Conservation (phyloP, 1,140 invertebrate genomes). For the Muscidifurax raptorellus region DNA sequence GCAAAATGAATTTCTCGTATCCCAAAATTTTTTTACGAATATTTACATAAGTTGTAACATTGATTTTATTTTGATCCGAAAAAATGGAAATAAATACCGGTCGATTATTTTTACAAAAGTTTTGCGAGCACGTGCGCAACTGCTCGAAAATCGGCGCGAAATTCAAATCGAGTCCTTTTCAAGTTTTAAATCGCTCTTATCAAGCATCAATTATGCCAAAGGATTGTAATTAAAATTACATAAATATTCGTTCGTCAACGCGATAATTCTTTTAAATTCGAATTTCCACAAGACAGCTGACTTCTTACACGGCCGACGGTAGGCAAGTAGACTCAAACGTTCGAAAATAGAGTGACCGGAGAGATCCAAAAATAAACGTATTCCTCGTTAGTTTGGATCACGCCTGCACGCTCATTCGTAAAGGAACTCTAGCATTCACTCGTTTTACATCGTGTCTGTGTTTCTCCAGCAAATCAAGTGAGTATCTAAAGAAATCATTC, state of each 20-base stretch:
- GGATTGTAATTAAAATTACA: background rate
- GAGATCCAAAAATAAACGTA: conserved; percentile 66
- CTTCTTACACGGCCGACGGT: background rate
- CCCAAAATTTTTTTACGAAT: background rate
- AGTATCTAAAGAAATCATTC: background rate
- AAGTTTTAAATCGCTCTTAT: no score
- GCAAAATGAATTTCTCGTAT: background rate
- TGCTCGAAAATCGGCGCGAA: conserved; percentile 9
- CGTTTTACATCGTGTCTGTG: background rate
- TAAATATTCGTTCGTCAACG: background rate
- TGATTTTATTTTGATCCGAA: background rate
- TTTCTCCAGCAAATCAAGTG: background rate
- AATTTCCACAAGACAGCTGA: background rate
- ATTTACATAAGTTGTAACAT: no score
- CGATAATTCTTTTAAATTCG: no score
- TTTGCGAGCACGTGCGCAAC: background rate
- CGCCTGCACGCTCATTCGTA: conserved; percentile 7
- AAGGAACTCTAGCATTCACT: conserved; percentile 21
- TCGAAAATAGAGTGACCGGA: conserved; percentile 64
- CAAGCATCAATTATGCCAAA: background rate
- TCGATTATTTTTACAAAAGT: conserved; percentile 1
- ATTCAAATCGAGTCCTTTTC: background rate
- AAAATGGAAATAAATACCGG: background rate
- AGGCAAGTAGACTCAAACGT: conserved; percentile 26
- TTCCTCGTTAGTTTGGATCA: conserved; percentile 57